Evolutionary conservation across 2,113 vertebrate genomes (phyloP).

Genomic region (Syngnathoides biaculeatus): DNA sequence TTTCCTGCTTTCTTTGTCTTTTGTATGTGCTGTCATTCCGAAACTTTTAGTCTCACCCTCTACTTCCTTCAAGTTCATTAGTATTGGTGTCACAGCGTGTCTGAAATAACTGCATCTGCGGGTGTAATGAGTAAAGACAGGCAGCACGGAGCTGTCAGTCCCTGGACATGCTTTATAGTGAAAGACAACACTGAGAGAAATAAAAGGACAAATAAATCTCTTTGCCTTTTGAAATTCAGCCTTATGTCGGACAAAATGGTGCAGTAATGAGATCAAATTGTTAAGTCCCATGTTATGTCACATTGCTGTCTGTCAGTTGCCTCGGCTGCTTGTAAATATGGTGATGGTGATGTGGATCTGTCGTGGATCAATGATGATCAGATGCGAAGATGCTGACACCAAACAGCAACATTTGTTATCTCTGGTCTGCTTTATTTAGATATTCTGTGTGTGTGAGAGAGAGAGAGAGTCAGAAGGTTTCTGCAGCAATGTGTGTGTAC

Average conservation of each 20-base stretch:
- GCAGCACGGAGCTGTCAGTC: constrained; percentile 31
- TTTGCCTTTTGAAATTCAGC: constrained; percentile 1
- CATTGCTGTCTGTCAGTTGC: background rate
- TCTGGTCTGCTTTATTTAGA: constrained; percentile 2
- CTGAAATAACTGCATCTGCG: constrained; percentile 54
- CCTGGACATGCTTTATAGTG: constrained; percentile 20
- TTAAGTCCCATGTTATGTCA: background rate
- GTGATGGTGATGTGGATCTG: constrained; percentile 42
- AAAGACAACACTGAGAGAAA: constrained; percentile 28
- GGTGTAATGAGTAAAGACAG: constrained; percentile 45
- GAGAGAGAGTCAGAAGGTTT: constrained; percentile 4
- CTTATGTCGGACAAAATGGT: background rate
- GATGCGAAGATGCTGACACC: constrained; percentile 30
- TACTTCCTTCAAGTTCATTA: constrained; percentile 36
- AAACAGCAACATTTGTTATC: constrained; percentile 41
- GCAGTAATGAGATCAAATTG: background rate
- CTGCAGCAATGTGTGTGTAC: constrained; percentile 4
- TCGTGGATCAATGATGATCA: constrained; percentile 32
- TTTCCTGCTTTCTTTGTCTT: constrained; percentile 3
- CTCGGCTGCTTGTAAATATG: constrained; percentile 28
- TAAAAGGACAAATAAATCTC: constrained; percentile 11
- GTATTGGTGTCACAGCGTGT: constrained; percentile 46
- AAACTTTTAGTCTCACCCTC: background rate
- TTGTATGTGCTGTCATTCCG: background rate
- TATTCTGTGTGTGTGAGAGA: background rate